Evolutionary conservation across 2,113 vertebrate genomes (phyloP).

Genomic region (Camelus dromedarius): DNA sequence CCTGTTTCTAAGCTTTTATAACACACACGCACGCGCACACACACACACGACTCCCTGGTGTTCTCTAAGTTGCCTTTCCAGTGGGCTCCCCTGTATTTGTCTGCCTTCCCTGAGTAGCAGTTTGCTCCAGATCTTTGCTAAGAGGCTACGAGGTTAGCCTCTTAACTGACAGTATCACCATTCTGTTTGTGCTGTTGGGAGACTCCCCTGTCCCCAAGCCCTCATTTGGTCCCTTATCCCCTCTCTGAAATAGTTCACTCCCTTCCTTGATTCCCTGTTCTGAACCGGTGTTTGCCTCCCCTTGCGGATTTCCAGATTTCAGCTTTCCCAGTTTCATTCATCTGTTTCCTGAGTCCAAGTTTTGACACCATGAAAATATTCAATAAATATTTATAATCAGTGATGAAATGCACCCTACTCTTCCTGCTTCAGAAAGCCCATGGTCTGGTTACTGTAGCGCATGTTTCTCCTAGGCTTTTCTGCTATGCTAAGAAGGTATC

Average conservation of each 20-base stretch:
- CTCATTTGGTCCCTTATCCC: background rate
- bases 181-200: background rate
- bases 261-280: background rate
- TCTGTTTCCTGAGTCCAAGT: background rate
- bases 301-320: background rate
- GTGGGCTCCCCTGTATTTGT: background rate
- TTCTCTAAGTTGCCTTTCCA: background rate
- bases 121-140: background rate
- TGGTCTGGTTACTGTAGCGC: background rate
- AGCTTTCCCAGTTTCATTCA: background rate
- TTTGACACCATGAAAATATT: background rate
- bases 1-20: background rate
- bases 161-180: background rate
- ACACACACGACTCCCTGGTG: background rate
- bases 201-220: background rate
- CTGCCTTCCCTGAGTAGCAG: background rate
- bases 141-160: background rate
- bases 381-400: background rate
- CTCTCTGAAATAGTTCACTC: background rate
- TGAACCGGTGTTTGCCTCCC: background rate
- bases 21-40: background rate
- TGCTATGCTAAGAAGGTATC: background rate
- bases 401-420: background rate
- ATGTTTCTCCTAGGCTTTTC: background rate
- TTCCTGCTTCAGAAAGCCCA: background rate